Conservation (phyloP, 2,113 vertebrate species). For the Dasyurus viverrinus region DNA sequence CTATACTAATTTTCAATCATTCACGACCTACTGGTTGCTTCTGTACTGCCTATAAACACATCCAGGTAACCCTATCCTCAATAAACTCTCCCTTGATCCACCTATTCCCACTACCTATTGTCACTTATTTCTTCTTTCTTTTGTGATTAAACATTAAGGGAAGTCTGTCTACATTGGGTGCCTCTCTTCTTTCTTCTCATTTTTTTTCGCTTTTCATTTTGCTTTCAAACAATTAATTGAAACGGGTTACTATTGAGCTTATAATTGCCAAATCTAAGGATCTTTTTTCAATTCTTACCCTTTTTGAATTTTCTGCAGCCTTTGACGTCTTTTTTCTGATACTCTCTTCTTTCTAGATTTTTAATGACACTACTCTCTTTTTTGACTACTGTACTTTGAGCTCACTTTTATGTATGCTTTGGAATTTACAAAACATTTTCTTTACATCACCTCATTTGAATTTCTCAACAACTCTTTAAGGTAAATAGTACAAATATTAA, state of each 20-base stretch:
- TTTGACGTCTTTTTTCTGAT: not conserved
- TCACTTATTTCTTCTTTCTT: not conserved
- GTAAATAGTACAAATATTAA: not conserved
- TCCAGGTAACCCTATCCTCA: not conserved
- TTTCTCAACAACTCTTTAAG: not conserved
- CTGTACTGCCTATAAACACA: not conserved
- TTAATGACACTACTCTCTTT: not conserved
- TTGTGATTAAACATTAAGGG: not conserved
- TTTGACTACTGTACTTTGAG: not conserved
- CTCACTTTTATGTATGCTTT: not conserved
- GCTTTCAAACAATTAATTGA: not conserved
- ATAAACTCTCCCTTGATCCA: not conserved
- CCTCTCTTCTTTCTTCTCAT: not conserved
- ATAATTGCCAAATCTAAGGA: not conserved
- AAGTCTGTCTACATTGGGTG: not conserved
- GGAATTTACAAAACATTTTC: no score
- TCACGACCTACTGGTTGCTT: not conserved
- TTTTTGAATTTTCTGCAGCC: not conserved
- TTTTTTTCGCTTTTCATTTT: not conserved
- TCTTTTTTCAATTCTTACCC: not conserved
- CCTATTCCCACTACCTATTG: not conserved
- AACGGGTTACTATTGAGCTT: not conserved
- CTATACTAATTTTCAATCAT: not conserved
- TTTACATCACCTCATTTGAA: not conserved
- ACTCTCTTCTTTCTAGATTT: not conserved